These are phyloP conservation scores for Hydrozoanthus gracilis DNA, from an alignment of 92 coral and sea anemone species.

Conservation along the genomic window DNA sequence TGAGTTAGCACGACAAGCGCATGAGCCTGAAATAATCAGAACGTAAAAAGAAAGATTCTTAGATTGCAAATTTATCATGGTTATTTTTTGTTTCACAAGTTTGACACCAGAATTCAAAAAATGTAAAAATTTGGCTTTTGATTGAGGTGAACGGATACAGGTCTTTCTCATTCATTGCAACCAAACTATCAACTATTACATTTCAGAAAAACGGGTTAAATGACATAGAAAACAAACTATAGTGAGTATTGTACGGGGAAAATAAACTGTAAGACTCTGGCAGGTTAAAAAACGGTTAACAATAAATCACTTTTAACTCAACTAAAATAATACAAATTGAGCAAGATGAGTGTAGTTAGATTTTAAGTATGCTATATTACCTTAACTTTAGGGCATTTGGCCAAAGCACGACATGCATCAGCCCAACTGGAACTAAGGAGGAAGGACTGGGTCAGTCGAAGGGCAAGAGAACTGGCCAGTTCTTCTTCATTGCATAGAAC, in stretches of 20 bases:
- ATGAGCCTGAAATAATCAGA: constrained; percentile 61
- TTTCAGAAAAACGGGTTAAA: no score
- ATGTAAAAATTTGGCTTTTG: no score
- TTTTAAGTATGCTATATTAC: constrained; percentile 30
- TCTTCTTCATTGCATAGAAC: constrained; percentile 63
- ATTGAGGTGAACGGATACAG: no score
- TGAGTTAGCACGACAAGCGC: constrained; percentile 67
- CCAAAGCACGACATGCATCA: constrained; percentile 60
- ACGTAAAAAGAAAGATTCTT: not conserved
- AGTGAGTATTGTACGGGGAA: no score
- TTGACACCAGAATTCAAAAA: not conserved
- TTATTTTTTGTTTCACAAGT: not conserved
- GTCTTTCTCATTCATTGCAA: no score
- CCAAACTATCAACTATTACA: no score
- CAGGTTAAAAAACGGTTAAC: no score
- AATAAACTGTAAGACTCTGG: no score
- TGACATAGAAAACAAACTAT: no score
- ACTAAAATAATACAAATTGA: no score
- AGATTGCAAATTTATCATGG: not conserved
- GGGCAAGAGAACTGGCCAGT: constrained; percentile 73
- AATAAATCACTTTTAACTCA: no score
- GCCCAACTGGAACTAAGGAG: constrained; percentile 73
- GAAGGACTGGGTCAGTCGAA: constrained; percentile 71
- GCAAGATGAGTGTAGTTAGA: no score
- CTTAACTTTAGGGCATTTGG: constrained; percentile 68